phyloP scores from a whole-genome alignment of 1,140 invertebrate species.

The Pissodes strobi region DNA sequence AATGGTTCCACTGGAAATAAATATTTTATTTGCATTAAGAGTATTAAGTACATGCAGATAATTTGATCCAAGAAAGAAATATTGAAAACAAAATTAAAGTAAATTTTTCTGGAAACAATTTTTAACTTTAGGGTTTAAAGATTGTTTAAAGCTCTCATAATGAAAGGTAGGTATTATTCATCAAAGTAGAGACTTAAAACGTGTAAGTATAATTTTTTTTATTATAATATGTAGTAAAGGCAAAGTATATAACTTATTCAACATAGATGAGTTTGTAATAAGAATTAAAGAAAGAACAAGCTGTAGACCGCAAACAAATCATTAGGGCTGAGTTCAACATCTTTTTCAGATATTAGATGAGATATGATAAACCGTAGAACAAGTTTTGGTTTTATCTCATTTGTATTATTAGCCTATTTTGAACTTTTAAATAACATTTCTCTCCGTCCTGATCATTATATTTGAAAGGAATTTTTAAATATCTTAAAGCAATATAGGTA shows the following conservation, averaged over 20 bases:
- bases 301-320: no score
- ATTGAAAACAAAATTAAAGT: background rate
- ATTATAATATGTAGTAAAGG: background rate
- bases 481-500: constrained; percentile 2
- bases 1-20: background rate
- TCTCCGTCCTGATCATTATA: constrained; percentile 5
- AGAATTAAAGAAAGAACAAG: no score
- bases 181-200: constrained; percentile 5
- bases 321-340: background rate
- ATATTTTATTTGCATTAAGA: no score
- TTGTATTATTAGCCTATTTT: no score
- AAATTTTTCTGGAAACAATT: background rate
- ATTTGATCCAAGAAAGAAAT: no score
- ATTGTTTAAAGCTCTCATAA: background rate
- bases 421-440: background rate
- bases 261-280: no score
- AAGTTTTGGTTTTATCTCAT: no score
- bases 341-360: background rate
- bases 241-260: background rate
- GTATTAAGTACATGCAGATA: no score
- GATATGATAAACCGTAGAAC: no score
- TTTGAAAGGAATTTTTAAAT: background rate
- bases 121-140: background rate
- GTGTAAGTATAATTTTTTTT: constrained; percentile 1
- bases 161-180: constrained; percentile 1